Evolutionary conservation across 2,888 invertebrate species (phyloP).

Genomic region (Metallyticus violacea): DNA sequence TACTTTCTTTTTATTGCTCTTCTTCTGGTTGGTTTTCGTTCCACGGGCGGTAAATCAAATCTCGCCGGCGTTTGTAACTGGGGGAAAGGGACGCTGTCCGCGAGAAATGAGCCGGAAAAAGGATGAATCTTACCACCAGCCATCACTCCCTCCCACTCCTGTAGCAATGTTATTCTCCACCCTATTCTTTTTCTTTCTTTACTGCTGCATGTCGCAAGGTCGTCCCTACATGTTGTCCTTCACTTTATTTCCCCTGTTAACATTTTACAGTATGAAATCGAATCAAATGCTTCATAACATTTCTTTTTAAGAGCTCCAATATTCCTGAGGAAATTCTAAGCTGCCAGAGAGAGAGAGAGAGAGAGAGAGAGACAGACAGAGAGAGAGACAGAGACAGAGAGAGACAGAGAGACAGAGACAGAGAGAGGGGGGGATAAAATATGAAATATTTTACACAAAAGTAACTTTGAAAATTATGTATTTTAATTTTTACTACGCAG

Average conservation of each 20-base stretch:
- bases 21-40: not conserved
- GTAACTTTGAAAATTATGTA: too few relatives aligned
- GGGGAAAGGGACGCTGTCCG: conserved; percentile 19
- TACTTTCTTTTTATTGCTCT: not conserved
- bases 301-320: not conserved
- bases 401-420: too few relatives aligned
- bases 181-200: not conserved
- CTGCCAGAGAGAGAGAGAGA: too few relatives aligned
- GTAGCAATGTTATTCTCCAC: not conserved
- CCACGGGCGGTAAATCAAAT: not conserved
- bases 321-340: not conserved
- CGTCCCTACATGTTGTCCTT: not conserved
- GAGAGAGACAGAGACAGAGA: too few relatives aligned
- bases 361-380: too few relatives aligned
- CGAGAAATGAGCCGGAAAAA: conserved; percentile 28
- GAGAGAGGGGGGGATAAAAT: too few relatives aligned
- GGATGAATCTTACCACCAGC: conserved; percentile 23
- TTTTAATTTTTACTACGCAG: too few relatives aligned
- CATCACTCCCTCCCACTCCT: not conserved
- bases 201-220: not conserved
- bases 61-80: not conserved
- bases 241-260: not conserved
- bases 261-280: not conserved
- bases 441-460: too few relatives aligned
- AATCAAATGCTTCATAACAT: not conserved